Conservation (phyloP, 2,113 vertebrate species). For the Cochlearius cochlearius region DNA sequence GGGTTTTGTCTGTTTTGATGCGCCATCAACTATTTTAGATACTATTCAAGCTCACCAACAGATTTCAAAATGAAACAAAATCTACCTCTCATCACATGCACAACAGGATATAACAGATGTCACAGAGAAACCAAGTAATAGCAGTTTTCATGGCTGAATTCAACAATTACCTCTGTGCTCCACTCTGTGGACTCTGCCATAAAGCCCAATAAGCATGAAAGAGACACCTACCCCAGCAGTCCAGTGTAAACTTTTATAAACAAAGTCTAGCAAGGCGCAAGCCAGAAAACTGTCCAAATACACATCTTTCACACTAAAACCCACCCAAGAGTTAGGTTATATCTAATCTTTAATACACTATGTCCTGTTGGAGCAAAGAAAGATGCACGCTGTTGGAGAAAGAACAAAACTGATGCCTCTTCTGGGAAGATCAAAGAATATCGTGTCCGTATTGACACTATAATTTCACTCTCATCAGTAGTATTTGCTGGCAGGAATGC, state of each 20-base stretch:
- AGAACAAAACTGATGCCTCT: neutral
- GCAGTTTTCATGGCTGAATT: slow-evolving; percentile 51
- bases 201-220: slow-evolving; percentile 20
- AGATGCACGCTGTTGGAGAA: neutral
- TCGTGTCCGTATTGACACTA: neutral
- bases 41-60: slow-evolving; percentile 20
- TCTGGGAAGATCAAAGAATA: neutral
- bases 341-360: neutral
- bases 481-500: neutral
- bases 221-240: neutral
- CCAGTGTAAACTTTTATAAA: neutral
- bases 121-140: slow-evolving; percentile 33
- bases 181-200: neutral
- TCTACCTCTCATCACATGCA: slow-evolving; percentile 47
- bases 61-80: slow-evolving; percentile 57
- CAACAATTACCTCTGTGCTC: slow-evolving; percentile 24
- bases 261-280: neutral
- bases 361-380: neutral
- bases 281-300: neutral
- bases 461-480: neutral
- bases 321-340: neutral
- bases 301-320: neutral
- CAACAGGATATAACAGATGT: slow-evolving; percentile 58
- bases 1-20: slow-evolving; percentile 33
- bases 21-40: slow-evolving; percentile 34